These are phyloP conservation scores for Scomberomorus guttatus DNA, from an alignment of 2,797 vertebrate genomes.

Conservation along the genomic window DNA sequence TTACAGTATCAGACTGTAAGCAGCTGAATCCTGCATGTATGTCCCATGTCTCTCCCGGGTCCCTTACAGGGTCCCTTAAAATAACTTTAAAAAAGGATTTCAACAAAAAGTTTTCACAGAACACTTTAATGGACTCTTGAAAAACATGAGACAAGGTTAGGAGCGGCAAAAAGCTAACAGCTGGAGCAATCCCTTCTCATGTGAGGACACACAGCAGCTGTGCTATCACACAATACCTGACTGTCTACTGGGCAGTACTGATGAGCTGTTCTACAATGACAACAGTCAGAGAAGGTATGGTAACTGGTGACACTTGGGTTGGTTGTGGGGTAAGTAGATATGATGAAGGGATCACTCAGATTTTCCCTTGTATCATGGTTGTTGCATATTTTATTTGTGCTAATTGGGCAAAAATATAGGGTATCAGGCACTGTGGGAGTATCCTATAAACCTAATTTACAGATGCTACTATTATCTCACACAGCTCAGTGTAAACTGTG, in stretches of 20 bases:
- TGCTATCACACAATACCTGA: not conserved
- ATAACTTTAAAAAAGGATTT: not conserved
- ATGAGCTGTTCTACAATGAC: slow-evolving; percentile 15
- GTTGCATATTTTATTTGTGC: slow-evolving; percentile 41
- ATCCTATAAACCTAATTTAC: slow-evolving; percentile 68
- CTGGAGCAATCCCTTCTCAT: not conserved
- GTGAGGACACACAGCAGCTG: slow-evolving; percentile 19
- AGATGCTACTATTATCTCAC: slow-evolving; percentile 60
- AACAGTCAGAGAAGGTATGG: slow-evolving; percentile 18
- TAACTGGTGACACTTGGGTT: slow-evolving; percentile 37
- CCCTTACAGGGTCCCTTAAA: no score
- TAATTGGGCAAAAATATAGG: slow-evolving; percentile 59
- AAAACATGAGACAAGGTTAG: slow-evolving; percentile 8
- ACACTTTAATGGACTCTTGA: slow-evolving; percentile 4
- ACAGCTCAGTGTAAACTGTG: slow-evolving; percentile 51
- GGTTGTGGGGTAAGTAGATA: slow-evolving; percentile 19
- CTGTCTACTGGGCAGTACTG: slow-evolving; percentile 15
- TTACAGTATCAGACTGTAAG: no score
- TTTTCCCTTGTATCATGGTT: slow-evolving; percentile 12
- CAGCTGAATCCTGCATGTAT: no score
- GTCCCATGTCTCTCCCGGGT: no score
- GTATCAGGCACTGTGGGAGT: slow-evolving; percentile 53
- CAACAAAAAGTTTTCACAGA: not conserved
- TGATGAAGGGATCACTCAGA: slow-evolving; percentile 35
- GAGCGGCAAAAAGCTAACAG: slow-evolving; percentile 37